These are phyloP conservation scores for Cryptotis parvus DNA, from an alignment of 2,113 vertebrate genomes.

Conservation along the genomic window DNA sequence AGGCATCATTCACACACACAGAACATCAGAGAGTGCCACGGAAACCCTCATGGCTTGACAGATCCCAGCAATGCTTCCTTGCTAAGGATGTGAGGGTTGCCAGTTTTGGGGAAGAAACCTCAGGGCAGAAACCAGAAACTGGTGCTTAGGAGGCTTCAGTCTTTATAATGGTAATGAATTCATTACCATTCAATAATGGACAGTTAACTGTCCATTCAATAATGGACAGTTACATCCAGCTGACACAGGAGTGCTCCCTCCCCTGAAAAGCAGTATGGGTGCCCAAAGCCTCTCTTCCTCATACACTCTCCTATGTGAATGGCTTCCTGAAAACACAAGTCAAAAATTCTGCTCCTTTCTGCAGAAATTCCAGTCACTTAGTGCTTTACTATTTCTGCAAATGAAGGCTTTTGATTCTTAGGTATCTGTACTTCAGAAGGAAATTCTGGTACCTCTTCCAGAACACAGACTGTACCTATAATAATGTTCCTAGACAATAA, in stretches of 20 bases:
- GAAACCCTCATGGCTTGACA: not conserved
- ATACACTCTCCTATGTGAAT: not conserved
- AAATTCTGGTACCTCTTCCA: not conserved
- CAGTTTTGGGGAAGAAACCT: not conserved
- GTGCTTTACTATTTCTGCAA: not conserved
- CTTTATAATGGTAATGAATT: too few relatives aligned
- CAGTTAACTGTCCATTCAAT: too few relatives aligned
- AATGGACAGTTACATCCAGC: not conserved
- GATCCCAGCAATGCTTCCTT: not conserved
- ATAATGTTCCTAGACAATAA: not conserved
- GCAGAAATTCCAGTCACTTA: not conserved
- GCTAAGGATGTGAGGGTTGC: not conserved
- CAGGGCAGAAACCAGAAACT: not conserved
- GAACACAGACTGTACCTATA: not conserved
- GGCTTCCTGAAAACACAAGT: conserved; percentile 2
- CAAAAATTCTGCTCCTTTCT: not conserved
- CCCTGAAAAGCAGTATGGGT: not conserved
- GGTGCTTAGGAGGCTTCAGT: not conserved
- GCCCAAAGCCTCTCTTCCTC: not conserved
- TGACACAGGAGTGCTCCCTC: not conserved
- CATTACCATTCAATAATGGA: too few relatives aligned
- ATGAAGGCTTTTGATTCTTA: not conserved
- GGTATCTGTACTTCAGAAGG: not conserved
- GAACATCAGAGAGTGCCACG: not conserved
- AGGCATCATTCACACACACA: conserved; percentile 52